Evolutionary conservation across 2,113 vertebrate species (phyloP), one percentile per base, ranked within the genome.

Genomic region (Rhinichthys klamathensis): DNA sequence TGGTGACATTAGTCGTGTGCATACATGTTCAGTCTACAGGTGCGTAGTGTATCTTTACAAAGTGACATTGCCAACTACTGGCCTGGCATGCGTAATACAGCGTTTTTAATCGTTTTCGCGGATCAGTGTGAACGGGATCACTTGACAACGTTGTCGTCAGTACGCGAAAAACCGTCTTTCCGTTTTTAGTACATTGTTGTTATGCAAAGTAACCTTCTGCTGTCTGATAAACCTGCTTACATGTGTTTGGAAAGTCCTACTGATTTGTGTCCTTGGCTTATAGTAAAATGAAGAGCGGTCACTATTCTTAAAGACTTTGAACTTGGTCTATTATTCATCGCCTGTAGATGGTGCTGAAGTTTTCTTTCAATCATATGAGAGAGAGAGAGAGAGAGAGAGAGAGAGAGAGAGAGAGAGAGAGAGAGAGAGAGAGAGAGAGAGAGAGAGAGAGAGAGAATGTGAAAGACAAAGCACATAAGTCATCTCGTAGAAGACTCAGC

Each of bases 311-410:
- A 69, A 11, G 6, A 35, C 16, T 51, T 16, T 32, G 44, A 81
- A 54, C 78, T 44, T 60, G 56, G n/a, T n/a, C 54, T 46, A 41
- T 78, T 23, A 44, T 27, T 30, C 58, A 72, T 76, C 32, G 18
- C 83, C 83, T 75, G 58, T 82, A 82, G 85, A 78, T 86, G 88
- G 77, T 83, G 83, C 79, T 85, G 74, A 82, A 74, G 82, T 78
- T 80, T 80, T 30, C 46, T 32, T 25, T 84, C 63, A 83, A 83
- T 72, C 35, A 75, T 23, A n/a, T n/a, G 3, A 1, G 27, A 74
- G 56, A 63, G 35, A 38, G 35, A 38, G 35, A 38, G 35, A 38
- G 35, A 38, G 6, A 38, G 38, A 38, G 38, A 73, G 56, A 61
- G 5, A 82, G 60, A 44, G 58, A 70, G 15, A 61, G 18, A 10